A percentile compares a stretch with the other conserved stretches of the same genome.
Evolutionary conservation across 2,888 invertebrate genomes (phyloP).

Genomic region (Dryococelus australis): DNA sequence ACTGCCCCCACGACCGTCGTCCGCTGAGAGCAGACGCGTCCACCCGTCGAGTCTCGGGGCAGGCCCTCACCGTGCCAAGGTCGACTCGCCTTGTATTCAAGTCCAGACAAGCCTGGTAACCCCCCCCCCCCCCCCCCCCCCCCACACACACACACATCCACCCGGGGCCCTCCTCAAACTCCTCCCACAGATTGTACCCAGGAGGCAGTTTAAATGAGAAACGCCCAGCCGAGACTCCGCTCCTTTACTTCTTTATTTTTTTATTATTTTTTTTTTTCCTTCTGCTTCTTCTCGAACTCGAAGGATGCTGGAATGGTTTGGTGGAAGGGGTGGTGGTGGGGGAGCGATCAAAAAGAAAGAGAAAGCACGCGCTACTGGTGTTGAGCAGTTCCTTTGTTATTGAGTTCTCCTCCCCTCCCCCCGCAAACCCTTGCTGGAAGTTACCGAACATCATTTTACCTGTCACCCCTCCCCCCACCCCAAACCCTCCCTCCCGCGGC

Average conservation of each 20-base stretch:
- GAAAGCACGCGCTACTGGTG: constrained; percentile 35
- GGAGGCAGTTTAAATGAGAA: not conserved
- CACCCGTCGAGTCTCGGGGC: too few relatives aligned
- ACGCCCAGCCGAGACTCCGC: not conserved
- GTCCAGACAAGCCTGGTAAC: not conserved
- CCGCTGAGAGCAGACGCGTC: too few relatives aligned
- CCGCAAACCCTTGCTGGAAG: not conserved
- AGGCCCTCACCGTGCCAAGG: constrained; percentile 4
- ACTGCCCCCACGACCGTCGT: too few relatives aligned
- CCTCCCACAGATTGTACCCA: too few relatives aligned
- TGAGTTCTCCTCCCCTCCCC: constrained; percentile 18
- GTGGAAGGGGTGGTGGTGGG: not conserved
- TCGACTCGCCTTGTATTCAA: not conserved
- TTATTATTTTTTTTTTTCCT: too few relatives aligned
- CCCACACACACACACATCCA: too few relatives aligned
- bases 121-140: not conserved
- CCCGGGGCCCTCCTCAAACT: too few relatives aligned
- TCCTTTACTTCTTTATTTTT: not conserved
- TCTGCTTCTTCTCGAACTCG: too few relatives aligned
- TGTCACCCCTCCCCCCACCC: not conserved
- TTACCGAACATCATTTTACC: constrained; percentile 16
- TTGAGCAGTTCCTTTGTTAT: constrained; percentile 38
- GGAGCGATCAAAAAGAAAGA: constrained; percentile 26
- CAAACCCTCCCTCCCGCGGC: not conserved
- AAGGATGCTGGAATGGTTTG: too few relatives aligned